Conservation (phyloP, 1,140 invertebrate species). For the Brachionus angularis region DNA sequence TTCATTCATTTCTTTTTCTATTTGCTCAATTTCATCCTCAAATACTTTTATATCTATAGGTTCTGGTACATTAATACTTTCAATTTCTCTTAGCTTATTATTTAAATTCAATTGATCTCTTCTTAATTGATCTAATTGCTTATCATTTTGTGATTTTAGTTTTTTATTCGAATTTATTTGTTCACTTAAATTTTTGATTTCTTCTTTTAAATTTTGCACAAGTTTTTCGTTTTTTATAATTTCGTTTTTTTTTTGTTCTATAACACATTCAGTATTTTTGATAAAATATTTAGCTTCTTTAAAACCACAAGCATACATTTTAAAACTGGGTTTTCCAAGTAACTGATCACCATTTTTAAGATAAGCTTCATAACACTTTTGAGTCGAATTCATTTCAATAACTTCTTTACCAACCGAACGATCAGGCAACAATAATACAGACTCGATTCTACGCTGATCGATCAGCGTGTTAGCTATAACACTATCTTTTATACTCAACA, state of each 20-base stretch:
- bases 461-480: constrained; percentile 78
- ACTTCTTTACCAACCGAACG: constrained; percentile 50
- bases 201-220: background rate
- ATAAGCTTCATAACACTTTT: constrained; percentile 52
- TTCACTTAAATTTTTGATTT: background rate
- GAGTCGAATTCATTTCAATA: constrained; percentile 51
- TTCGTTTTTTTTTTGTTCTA: constrained; percentile 49
- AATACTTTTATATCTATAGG: constrained; percentile 33
- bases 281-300: constrained; percentile 49
- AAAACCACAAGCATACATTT: constrained; percentile 52
- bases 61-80: constrained; percentile 61
- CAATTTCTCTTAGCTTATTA: constrained; percentile 44
- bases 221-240: constrained; percentile 19
- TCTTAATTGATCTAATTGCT: constrained; percentile 18
- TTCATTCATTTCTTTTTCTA: constrained; percentile 48
- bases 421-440: constrained; percentile 53
- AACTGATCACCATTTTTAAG: constrained; percentile 53
- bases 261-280: constrained; percentile 48
- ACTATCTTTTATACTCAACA: constrained; percentile 69
- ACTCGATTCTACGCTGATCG: constrained; percentile 64
- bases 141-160: constrained; percentile 14
- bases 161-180: constrained; percentile 6
- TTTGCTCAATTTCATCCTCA: constrained; percentile 37
- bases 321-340: constrained; percentile 50
- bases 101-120: constrained; percentile 12